A percentile compares a stretch with the other conserved stretches of the same genome.
phyloP scores from a whole-genome alignment of 2,113 vertebrate genomes.

The Damaliscus lunatus region DNA sequence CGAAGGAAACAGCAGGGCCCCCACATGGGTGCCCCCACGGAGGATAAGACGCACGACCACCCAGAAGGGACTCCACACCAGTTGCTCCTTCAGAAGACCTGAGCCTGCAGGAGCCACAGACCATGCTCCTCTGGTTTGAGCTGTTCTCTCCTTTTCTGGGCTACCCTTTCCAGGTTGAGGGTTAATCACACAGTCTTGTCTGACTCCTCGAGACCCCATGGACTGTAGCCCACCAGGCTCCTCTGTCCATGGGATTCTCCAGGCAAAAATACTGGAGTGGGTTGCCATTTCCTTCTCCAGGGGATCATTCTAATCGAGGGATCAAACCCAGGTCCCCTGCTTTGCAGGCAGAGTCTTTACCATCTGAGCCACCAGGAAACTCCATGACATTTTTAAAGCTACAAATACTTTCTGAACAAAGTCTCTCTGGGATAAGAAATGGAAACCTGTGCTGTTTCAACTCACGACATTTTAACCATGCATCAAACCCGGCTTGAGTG shows the following conservation, averaged over 20 bases:
- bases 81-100: not conserved
- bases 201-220: not conserved
- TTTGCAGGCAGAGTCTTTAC: not conserved
- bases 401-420: not conserved
- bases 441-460: not conserved
- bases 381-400: not conserved
- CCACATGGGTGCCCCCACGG: fast-evolving
- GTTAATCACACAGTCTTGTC: not conserved
- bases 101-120: not conserved
- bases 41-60: fast-evolving
- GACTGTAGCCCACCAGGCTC: not conserved
- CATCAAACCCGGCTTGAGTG: fast-evolving
- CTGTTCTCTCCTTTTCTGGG: not conserved
- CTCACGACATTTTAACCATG: not conserved
- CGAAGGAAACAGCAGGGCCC: not conserved
- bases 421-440: not conserved
- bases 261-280: not conserved
- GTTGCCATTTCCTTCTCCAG: not conserved
- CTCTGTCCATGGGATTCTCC: not conserved
- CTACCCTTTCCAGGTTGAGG: not conserved
- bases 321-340: not conserved
- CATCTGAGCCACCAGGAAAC: not conserved
- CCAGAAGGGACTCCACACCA: fast-evolving
- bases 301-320: not conserved
- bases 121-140: fast-evolving